Evolutionary conservation across 2,888 invertebrate genomes (phyloP).

Genomic region (Cosmia trapezina): DNA sequence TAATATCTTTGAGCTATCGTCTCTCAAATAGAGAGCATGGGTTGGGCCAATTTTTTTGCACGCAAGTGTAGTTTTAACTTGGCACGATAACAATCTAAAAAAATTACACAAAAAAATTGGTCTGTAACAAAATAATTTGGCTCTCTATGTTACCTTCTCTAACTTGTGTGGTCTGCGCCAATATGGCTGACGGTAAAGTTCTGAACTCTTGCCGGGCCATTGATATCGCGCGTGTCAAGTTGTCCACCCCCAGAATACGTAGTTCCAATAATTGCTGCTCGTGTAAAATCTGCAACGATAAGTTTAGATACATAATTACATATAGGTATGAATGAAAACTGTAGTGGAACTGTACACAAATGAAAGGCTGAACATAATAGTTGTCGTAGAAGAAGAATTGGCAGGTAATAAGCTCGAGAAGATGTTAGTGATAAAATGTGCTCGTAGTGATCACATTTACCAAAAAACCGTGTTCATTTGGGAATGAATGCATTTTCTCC

Average conservation of each 20-base stretch:
- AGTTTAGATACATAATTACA: not conserved
- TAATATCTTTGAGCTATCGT: too few species aligned
- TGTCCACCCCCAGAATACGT: slow-evolving; percentile 86
- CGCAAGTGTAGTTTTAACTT: too few species aligned
- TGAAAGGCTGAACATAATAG: not conserved
- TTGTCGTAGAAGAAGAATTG: not conserved
- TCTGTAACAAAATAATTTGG: not conserved
- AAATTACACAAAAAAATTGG: not conserved
- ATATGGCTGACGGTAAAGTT: slow-evolving; percentile 91
- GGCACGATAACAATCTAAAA: not conserved
- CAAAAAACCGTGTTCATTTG: not conserved
- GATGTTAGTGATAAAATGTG: not conserved
- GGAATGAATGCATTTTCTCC: not conserved
- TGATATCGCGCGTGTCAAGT: slow-evolving; percentile 90
- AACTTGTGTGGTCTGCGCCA: slow-evolving; percentile 89
- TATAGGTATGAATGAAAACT: not conserved
- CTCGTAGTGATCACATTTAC: too few species aligned
- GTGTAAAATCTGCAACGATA: slow-evolving; percentile 83
- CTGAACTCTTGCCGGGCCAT: slow-evolving; percentile 91
- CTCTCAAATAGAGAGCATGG: too few species aligned
- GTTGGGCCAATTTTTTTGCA: too few species aligned
- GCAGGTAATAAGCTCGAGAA: not conserved
- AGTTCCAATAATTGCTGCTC: slow-evolving; percentile 89
- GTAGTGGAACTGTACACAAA: not conserved
- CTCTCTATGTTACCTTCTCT: slow-evolving; percentile 88